Base-by-base conservation (phyloP, 2,113 vertebrate genomes). In the Hippopotamus amphibius region DNA sequence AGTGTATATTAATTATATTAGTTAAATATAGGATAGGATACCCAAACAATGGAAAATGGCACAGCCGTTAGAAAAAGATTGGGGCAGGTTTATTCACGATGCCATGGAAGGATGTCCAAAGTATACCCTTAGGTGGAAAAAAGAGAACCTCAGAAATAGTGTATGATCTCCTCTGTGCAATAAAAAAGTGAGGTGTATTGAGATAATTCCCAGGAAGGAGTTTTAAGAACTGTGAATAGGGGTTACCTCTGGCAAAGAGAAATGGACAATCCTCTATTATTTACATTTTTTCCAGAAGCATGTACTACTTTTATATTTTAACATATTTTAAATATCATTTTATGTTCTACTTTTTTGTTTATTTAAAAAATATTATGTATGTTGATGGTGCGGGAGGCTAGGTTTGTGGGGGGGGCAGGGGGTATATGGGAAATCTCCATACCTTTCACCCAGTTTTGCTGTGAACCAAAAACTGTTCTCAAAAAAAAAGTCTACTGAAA, bases 191-290 rank as follows among this genome's bases (percentile, higher is more conserved):
- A 90, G 55, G 48, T 19, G 7, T 48, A n/a, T 1, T 55, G 68
- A 95, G 41, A 83, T 22, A 6, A 68, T 69, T 90, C 80, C 61
- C 86, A 88, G 80, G 80, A 84, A 48, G 57, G 55, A 87, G 86
- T 79, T 92, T 93, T 59, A 95, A 86, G 77, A 83, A 50, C 46
- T 41, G 17, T 79, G 46, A 74, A 81, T 21, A 89, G 79, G 88
- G 33, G 28, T 59, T 82, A 33, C 59, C 55, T 77, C 82, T 86
- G 63, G 79, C 15, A 10, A 87, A 66, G 28, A 19, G 43, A 26
- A 66, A 66, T 72, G 14, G 82, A 74, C 48, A 69, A 24, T 41
- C 26, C 21, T 55, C 33, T 63, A 43, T 41, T 92, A 46, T 41
- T 80, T 66, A 57, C 50, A 22, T 88, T 90, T 86, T 80, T 61